Evolutionary conservation across 2,888 invertebrate genomes (phyloP), one percentile per base, ranked within the genome.

Genomic region (Eupelmus urozonus): DNA sequence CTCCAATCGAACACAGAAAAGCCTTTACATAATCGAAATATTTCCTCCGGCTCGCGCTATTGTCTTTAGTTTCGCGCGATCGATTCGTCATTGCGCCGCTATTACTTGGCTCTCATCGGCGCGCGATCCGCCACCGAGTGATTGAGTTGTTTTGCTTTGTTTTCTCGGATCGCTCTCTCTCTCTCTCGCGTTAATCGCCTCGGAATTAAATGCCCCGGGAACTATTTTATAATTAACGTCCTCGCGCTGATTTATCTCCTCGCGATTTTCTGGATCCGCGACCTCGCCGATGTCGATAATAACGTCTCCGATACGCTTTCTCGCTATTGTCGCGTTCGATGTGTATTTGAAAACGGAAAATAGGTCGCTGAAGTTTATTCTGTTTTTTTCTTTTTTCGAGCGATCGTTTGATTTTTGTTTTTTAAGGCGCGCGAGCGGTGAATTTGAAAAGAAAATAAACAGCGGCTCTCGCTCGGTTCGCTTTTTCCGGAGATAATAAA

Each of bases 401-500:
- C 9, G 9, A 34, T 5, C 9, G 9, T 34, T 34, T 34, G n/a
- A 34, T 34, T 34, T 34, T 34, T 34, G 34, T n/a, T n/a, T n/a
- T n/a, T n/a, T n/a, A n/a, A n/a, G n/a, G n/a, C n/a, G n/a, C n/a
- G n/a, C n/a, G n/a, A n/a, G n/a, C n/a, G n/a, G n/a, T n/a, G n/a
- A 9, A 34, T 9, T 34, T 34, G 34, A 34, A 34, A 34, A 34
- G 9, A 5, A 34, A 34, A 34, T 3, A 34, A 34, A 34, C 34
- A 34, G 9, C 9, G 9, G 9, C 34, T 34, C 34, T 34, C 9
- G 9, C 9, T 34, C 9, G 9, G 9, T 34, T 5, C 9, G 9
- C 9, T 45, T 57, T 63, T 67, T 51, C 27, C 7, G 20, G 53
- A 51, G 40, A 45, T 1, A 70, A 62, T 72, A 72, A 27, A 53